Evolutionary conservation across 2,113 vertebrate species (phyloP), one percentile per base, ranked within the genome.

Genomic region (Taurulus bubalis): DNA sequence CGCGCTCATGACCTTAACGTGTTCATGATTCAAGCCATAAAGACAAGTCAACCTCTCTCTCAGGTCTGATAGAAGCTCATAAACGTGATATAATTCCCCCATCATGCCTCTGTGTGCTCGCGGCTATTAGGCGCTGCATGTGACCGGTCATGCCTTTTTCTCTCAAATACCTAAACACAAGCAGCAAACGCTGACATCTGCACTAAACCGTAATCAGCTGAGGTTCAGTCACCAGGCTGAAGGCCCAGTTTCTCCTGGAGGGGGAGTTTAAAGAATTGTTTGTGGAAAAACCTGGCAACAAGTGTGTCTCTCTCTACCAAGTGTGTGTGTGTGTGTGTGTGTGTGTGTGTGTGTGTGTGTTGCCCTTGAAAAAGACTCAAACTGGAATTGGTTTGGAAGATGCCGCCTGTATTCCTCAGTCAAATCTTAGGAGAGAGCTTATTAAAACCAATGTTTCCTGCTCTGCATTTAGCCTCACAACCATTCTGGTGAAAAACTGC

Each of bases 61-160:
- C 36, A 9, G 32, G 26, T 18, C 9, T 16, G 26, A 34, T 28
- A 20, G 63, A 36, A 71, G 47, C 26, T 30, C 56, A 18, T 1
- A 2, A 28, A 40, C 2, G 7, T 64, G 16, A 26, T 22, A 40
- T 56, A 56, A 24, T 36, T 68, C 7, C 28, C 28, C 75, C 77
- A 81, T 78, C n/a, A 79, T 58, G 70, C 34, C 67, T 82, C 67
- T 16, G 24, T 16, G 24, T 71, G 49, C 81, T 86, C 64, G 65
- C 80, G 80, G 60, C 83, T 76, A 76, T 84, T 84, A 82, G 64
- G 78, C 84, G 5, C 40, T 63, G 40, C 92, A 93, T 93, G 91
- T 94, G 94, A 94, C 90, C 40, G 45, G 90, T 94, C 93, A 94
- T 92, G 87, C 93, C 80, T 76, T 60, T 76, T 60, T 58, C 80